Evolutionary conservation across 92 coral and sea anemone genomes (phyloP).

Genomic region (Actinostola sp.): DNA sequence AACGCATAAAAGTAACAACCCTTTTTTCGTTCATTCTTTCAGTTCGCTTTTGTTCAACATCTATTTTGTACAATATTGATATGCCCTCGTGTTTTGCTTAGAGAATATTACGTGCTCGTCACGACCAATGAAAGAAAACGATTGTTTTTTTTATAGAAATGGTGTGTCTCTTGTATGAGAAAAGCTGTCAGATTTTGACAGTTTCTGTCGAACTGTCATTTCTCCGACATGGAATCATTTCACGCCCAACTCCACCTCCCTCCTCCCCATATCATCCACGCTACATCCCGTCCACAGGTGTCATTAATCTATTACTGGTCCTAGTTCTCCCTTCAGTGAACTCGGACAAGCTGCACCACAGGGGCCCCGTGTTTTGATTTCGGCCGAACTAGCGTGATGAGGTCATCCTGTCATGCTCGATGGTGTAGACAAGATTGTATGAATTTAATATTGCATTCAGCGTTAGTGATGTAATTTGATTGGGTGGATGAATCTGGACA

Average conservation of each 20-base stretch:
- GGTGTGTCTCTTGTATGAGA: too few species aligned
- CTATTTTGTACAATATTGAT: too few species aligned
- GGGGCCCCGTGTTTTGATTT: slow-evolving; percentile 27
- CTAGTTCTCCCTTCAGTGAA: slow-evolving; percentile 26
- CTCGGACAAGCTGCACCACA: slow-evolving; percentile 24
- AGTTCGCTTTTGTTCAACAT: too few species aligned
- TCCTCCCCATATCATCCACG: not conserved
- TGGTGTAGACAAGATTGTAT: not conserved
- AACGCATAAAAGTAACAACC: too few species aligned
- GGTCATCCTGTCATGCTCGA: slow-evolving; percentile 20
- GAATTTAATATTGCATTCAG: too few species aligned
- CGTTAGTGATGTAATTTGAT: not conserved
- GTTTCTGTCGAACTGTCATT: too few species aligned
- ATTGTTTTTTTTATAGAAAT: too few species aligned
- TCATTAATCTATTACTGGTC: slow-evolving; percentile 28
- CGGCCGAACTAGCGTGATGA: slow-evolving; percentile 3
- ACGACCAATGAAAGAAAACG: too few species aligned
- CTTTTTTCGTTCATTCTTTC: too few species aligned
- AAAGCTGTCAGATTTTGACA: too few species aligned
- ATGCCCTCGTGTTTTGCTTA: too few species aligned
- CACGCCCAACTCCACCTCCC: not conserved
- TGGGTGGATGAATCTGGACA: not conserved
- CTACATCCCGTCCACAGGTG: not conserved
- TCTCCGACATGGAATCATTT: not conserved
- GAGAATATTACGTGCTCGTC: too few species aligned